phyloP scores from a whole-genome alignment of 2,113 vertebrate species.

The Heloderma charlesbogerti region DNA sequence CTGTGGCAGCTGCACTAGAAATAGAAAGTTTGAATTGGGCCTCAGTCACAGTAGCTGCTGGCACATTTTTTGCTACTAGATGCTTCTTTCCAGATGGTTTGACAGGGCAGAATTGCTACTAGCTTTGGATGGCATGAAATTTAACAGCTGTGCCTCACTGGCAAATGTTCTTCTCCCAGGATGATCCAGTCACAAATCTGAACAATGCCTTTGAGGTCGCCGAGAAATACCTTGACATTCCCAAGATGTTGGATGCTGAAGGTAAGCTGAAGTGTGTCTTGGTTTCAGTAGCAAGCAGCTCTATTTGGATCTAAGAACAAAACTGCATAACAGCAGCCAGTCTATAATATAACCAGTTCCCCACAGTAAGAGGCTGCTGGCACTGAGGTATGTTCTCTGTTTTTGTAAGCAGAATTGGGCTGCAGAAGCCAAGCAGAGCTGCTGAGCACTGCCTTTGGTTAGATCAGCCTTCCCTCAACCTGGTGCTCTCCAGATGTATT shows the following conservation, averaged over 20 bases:
- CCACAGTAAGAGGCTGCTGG: neutral
- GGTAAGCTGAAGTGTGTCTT: slow-evolving; percentile 68
- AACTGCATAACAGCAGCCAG: no score
- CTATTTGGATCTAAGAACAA: neutral
- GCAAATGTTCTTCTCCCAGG: slow-evolving; percentile 56
- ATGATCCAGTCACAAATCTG: slow-evolving; percentile 82
- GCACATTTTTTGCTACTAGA: fast-evolving
- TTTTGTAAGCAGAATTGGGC: neutral
- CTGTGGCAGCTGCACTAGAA: neutral
- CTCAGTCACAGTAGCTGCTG: neutral
- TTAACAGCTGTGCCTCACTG: neutral
- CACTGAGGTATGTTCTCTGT: neutral
- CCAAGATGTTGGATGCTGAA: slow-evolving; percentile 92
- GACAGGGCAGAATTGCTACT: fast-evolving
- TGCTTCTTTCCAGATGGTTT: neutral
- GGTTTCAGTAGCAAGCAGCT: no score
- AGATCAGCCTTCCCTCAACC: neutral
- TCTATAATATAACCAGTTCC: neutral
- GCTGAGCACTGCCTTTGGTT: neutral
- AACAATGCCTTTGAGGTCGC: slow-evolving; percentile 88
- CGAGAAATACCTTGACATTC: slow-evolving; percentile 84
- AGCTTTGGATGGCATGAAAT: neutral
- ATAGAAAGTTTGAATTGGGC: no score
- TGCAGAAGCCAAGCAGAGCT: neutral
- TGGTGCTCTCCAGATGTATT: no score